These are phyloP conservation scores for Clarias platycephalus DNA, from an alignment of 2,797 vertebrate genomes.

Conservation along the genomic window DNA sequence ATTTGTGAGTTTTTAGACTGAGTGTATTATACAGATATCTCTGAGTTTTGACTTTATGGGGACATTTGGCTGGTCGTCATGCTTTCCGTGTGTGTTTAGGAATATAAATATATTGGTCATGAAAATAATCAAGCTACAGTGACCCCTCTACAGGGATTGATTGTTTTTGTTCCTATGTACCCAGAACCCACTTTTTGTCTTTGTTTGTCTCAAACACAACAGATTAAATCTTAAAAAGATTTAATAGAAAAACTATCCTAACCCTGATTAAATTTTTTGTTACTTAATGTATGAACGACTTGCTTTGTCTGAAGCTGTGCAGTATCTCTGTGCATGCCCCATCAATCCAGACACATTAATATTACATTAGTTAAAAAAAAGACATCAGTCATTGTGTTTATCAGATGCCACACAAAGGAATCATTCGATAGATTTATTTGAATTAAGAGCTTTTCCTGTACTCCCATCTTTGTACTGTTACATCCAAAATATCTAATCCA, in stretches of 20 bases:
- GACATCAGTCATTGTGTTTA: background rate
- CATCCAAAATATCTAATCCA: background rate
- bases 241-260: background rate
- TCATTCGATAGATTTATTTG: background rate
- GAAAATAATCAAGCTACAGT: background rate
- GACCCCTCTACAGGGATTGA: background rate
- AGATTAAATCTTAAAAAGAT: background rate
- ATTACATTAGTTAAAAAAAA: background rate
- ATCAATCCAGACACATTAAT: background rate
- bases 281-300: background rate
- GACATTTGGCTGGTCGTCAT: background rate
- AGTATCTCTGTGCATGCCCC: background rate
- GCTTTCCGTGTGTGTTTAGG: background rate
- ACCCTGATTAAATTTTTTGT: background rate
- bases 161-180: background rate
- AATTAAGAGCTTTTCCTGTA: background rate
- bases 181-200: too few relatives aligned
- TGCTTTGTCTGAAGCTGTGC: background rate
- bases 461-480: background rate
- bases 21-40: too few relatives aligned
- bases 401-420: background rate
- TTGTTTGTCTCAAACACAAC: background rate
- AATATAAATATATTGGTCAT: background rate
- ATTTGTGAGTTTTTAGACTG: background rate
- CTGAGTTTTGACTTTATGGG: background rate